These are phyloP conservation scores for Cephus runcator DNA, from an alignment of 2,888 invertebrate genomes.

Conservation along the genomic window DNA sequence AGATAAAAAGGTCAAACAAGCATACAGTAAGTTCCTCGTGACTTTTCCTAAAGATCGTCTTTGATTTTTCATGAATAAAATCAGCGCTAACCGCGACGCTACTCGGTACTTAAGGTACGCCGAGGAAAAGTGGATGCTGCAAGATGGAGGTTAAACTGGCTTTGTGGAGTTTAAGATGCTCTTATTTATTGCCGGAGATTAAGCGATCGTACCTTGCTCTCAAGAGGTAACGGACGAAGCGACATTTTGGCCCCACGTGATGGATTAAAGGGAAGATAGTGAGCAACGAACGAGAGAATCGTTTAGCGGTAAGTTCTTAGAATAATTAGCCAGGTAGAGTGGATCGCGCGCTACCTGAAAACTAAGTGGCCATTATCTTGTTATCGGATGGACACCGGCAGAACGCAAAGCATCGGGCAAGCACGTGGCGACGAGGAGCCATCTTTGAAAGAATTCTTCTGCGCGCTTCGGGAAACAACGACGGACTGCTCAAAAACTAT, in stretches of 20 bases:
- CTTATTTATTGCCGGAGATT: constrained; percentile 1
- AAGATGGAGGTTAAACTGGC: background rate
- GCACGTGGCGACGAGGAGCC: background rate
- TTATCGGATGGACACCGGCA: background rate
- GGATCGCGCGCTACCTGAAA: background rate
- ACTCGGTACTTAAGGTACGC: background rate
- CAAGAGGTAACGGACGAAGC: background rate
- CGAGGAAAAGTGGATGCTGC: background rate
- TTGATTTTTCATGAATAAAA: background rate
- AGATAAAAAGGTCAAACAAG: background rate
- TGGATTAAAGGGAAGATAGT: background rate
- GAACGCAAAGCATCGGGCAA: background rate
- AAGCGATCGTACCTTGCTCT: background rate
- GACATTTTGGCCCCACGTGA: background rate
- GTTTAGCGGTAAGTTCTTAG: background rate
- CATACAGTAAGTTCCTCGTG: background rate
- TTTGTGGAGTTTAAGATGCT: background rate
- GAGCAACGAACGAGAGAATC: background rate
- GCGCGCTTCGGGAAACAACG: background rate
- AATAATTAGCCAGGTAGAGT: background rate
- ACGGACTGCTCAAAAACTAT: background rate
- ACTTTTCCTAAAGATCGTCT: background rate
- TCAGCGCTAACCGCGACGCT: background rate
- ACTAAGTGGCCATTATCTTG: background rate
- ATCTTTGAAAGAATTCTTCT: background rate